Percentiles rank a stretch among this genome's conserved stretches.
Conservation (phyloP, 30 jellyfish, hydroid and myxozoan species). For the Phacellophora camtschatica region DNA sequence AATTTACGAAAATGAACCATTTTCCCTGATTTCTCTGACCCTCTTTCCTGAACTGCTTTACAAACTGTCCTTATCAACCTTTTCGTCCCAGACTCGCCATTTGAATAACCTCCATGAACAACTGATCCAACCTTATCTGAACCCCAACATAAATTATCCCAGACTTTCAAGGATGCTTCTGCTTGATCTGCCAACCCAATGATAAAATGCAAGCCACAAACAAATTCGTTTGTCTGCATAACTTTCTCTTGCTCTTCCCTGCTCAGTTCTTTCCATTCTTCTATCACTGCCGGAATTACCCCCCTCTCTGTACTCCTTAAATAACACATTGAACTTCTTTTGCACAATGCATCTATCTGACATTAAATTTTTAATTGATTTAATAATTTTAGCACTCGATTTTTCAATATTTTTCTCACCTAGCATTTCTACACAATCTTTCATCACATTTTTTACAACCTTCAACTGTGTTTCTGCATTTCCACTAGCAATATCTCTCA, state of each 20-base stretch:
- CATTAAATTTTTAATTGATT: conserved; percentile 12
- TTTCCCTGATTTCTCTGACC: background rate
- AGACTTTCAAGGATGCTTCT: conserved; percentile 21
- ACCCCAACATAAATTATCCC: conserved; percentile 48
- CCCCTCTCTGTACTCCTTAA: conserved; percentile 2
- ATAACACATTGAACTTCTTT: conserved; percentile 25
- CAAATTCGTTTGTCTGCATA: background rate
- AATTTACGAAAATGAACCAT: background rate
- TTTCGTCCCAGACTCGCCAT: background rate
- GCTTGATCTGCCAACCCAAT: conserved; percentile 67
- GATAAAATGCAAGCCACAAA: conserved; percentile 55
- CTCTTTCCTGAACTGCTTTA: conserved; percentile 4
- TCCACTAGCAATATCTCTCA: conserved; percentile 9
- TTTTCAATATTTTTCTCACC: background rate
- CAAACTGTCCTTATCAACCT: conserved; percentile 9
- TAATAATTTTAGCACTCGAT: background rate
- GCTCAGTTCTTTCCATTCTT: conserved; percentile 14
- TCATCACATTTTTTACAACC: conserved; percentile 3
- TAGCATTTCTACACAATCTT: background rate
- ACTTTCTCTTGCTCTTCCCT: background rate
- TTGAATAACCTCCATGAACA: conserved; percentile 51
- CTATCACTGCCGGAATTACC: conserved; percentile 9
- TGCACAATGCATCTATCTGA: conserved; percentile 10
- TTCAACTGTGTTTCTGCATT: conserved; percentile 29
- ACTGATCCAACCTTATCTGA: conserved; percentile 44